phyloP scores from a whole-genome alignment of 2,113 vertebrate genomes.

The Odontophorus gujanensis region DNA sequence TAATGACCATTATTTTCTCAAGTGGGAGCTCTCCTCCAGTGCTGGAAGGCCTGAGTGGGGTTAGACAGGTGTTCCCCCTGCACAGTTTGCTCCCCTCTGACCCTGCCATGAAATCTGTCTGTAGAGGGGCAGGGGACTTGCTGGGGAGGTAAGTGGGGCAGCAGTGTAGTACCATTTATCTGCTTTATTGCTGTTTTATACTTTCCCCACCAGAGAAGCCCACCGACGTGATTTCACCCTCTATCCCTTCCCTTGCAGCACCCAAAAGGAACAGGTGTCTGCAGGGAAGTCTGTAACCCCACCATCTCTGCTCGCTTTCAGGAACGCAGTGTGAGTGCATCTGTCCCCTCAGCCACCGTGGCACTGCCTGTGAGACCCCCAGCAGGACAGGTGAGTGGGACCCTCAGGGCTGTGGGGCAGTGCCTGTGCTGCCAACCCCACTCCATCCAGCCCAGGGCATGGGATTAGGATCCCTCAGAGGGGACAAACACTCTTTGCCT shows the following conservation, averaged over 20 bases:
- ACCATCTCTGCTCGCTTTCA: conserved; percentile 54
- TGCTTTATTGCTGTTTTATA: not conserved
- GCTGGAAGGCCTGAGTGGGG: not conserved
- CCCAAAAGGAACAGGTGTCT: not conserved
- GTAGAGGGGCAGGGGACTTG: not conserved
- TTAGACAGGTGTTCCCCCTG: not conserved
- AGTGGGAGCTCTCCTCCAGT: not conserved
- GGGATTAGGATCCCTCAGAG: not conserved
- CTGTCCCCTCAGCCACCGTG: conserved; percentile 85
- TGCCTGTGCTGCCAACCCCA: not conserved
- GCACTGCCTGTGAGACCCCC: conserved; percentile 86
- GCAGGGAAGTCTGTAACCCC: not conserved
- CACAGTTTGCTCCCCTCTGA: not conserved
- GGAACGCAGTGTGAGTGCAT: conserved; percentile 87
- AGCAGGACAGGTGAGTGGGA: conserved; percentile 73
- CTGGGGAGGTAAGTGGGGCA: not conserved
- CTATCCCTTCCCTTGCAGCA: not conserved
- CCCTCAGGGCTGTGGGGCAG: not conserved
- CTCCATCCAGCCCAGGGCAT: not conserved
- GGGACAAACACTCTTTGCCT: not conserved
- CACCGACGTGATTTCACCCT: not conserved
- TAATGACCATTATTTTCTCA: not conserved
- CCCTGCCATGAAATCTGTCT: not conserved
- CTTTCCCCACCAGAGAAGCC: not conserved
- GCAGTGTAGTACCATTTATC: not conserved